Evolutionary conservation across 2,888 invertebrate genomes (phyloP).

Genomic region (Tenthredo distinguenda): DNA sequence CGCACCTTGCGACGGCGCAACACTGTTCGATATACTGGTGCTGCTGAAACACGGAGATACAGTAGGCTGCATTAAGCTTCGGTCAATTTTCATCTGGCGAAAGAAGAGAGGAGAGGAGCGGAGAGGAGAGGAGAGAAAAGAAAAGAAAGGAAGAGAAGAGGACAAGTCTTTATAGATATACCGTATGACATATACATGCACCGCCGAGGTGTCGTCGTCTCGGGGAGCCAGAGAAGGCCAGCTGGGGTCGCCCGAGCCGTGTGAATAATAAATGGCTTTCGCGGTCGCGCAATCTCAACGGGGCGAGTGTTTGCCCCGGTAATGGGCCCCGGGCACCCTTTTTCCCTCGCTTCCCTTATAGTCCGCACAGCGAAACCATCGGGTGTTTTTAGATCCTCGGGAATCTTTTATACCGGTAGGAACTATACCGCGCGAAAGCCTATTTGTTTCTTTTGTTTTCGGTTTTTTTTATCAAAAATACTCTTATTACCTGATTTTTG

Average conservation of each 20-base stretch:
- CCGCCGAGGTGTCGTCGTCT: constrained; percentile 17
- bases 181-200: neutral
- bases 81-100: constrained; percentile 17
- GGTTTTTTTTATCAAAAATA: neutral
- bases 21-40: constrained; percentile 74
- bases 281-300: constrained; percentile 76
- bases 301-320: constrained; percentile 75
- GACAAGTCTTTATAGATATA: neutral
- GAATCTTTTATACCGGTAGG: neutral
- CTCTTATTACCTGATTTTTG: neutral
- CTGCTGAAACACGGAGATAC: constrained; percentile 62
- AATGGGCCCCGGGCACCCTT: constrained; percentile 67
- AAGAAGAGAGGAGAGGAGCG: neutral
- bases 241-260: constrained; percentile 56
- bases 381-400: constrained; percentile 12
- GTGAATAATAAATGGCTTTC: constrained; percentile 76
- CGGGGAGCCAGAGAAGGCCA: neutral
- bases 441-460: neutral
- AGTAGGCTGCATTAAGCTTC: constrained; percentile 33
- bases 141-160: neutral
- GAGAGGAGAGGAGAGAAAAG: neutral
- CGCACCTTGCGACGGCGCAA: constrained; percentile 72
- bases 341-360: constrained; percentile 47
- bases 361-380: neutral
- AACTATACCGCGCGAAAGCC: neutral